Evolutionary conservation across 2,797 vertebrate genomes (phyloP), one percentile per base, ranked within the genome.

Genomic region (Octomys mimax): DNA sequence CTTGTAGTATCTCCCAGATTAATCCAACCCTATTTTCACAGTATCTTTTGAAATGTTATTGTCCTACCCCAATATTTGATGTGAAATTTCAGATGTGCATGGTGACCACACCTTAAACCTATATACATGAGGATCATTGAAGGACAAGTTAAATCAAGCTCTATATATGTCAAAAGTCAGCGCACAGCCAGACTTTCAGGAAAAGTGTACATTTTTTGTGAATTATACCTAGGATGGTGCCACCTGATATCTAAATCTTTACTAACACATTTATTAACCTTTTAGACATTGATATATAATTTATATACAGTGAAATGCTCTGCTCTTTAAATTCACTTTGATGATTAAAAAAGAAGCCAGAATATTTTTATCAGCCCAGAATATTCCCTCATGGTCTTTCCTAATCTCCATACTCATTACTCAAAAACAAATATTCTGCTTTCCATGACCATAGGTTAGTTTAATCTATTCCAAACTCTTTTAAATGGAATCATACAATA

Each of bases 21-120:
- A 61, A 22, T 31, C 54, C 31, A 1, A 78, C 33, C 12, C 59
- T 33, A 3, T 78, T 94, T 71, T 81, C 46, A 83, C 31, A 54
- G 18, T 86, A 93, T 83, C 57, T 94, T 88, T 39, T 94, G 83
- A 92, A 96, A 92, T 46, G 14, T 28, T 77, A 3, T 73, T 92
- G 6, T 5, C 11, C 8, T 16, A 14, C 31, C 14, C 19, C 7
- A 89, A 87, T 14, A 91, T 73, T 39, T 91, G 64, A 93, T 78
- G 78, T n/a, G 79, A 33, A 83, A 66, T 77, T 86, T 96, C 80
- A 85, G 21, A 4, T 59, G 42, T 4, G 6, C 71, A 24, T 31
- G 14, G 26, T 68, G 80, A 91, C 13, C 16, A 8, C 31, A 78
- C 26, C 31, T 92, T n/a, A 21, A 64, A 6, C 2, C 16, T 24